Conservation (phyloP, 1,140 invertebrate species). For the Drosophila erecta region DNA sequence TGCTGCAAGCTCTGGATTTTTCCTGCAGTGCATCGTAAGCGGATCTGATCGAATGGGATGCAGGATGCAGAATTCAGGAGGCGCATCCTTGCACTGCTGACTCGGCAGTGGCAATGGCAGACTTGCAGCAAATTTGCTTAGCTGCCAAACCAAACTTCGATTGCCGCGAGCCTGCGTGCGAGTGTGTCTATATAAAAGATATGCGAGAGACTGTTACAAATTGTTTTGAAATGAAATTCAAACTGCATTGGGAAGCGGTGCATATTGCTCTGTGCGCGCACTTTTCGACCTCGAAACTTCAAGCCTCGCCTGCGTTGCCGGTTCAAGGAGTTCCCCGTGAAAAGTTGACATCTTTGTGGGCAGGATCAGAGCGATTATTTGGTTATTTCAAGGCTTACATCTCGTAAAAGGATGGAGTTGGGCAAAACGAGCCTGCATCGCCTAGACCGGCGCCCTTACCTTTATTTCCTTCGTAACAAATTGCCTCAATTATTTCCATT, state of each 20-base stretch:
- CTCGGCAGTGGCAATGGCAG: constrained; percentile 45
- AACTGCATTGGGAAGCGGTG: constrained; percentile 29
- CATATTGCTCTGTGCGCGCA: constrained; percentile 30
- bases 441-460: constrained; percentile 19
- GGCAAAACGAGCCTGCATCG: not conserved
- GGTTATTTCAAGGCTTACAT: constrained; percentile 7
- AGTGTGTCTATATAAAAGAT: constrained; percentile 33
- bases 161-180: constrained; percentile 57
- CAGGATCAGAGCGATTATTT: constrained; percentile 38
- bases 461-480: constrained; percentile 67
- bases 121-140: constrained; percentile 74
- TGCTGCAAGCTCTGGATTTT: not conserved
- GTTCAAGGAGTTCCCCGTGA: not conserved
- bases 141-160: constrained; percentile 80
- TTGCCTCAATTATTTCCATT: constrained; percentile 76
- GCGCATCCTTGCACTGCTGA: constrained; percentile 63
- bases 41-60: constrained; percentile 29
- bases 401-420: not conserved
- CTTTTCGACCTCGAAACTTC: constrained; percentile 23
- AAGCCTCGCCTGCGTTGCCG: not conserved
- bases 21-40: constrained; percentile 9
- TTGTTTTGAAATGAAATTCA: constrained; percentile 82
- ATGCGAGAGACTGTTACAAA: constrained; percentile 68
- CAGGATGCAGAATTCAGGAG: constrained; percentile 29
- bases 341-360: constrained; percentile 5